phyloP scores from a whole-genome alignment of 2,113 vertebrate genomes.

The Phrynosoma platyrhinos region DNA sequence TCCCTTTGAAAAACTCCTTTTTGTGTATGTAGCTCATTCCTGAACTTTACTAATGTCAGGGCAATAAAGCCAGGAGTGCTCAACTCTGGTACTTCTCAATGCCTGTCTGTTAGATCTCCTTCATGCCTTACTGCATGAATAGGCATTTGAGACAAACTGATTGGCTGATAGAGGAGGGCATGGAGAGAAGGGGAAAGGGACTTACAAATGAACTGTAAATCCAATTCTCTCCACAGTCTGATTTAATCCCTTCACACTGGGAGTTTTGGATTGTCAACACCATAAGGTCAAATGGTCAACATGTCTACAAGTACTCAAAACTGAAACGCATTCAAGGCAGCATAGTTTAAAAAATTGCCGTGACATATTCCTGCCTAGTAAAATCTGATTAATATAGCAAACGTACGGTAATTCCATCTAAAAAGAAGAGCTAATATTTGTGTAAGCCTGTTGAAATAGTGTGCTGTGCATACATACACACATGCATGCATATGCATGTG shows the following conservation, averaged over 20 bases:
- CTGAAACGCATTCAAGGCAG: background rate
- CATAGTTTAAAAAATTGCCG: slow-evolving; percentile 22
- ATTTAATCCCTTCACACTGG: slow-evolving; percentile 36
- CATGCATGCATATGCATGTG: no score
- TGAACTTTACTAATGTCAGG: slow-evolving; percentile 23
- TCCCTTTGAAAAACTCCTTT: background rate
- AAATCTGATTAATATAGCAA: background rate
- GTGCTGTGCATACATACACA: background rate
- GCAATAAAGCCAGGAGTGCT: background rate
- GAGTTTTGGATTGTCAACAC: background rate
- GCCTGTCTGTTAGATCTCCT: slow-evolving; percentile 14
- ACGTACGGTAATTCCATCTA: background rate
- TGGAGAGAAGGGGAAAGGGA: slow-evolving; percentile 10
- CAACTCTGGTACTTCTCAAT: slow-evolving; percentile 5
- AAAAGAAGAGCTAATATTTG: background rate
- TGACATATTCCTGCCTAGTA: background rate
- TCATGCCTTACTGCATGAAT: background rate
- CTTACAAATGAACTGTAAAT: slow-evolving; percentile 29
- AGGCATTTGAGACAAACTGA: background rate
- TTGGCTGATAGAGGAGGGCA: slow-evolving; percentile 14
- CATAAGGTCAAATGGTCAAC: background rate
- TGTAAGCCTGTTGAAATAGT: accelerated
- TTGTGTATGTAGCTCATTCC: background rate
- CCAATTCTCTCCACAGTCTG: background rate
- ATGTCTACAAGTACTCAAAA: slow-evolving; percentile 31